phyloP scores from a whole-genome alignment of 2,797 vertebrate genomes.

The Intellagama lesueurii region DNA sequence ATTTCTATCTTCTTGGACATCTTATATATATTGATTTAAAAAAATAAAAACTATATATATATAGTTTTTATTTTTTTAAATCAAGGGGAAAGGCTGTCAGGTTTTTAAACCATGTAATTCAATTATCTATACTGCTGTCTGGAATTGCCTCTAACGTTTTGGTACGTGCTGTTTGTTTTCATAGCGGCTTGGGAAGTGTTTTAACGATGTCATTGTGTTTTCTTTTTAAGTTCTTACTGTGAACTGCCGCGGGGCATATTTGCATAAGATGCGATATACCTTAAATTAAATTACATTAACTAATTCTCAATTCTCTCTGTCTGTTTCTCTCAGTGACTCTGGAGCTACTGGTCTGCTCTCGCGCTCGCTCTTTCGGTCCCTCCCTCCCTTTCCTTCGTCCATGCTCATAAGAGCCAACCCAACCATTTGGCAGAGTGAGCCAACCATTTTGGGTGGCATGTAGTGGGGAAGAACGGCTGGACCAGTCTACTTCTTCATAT shows the following conservation, averaged over 20 bases:
- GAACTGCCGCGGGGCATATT: not conserved
- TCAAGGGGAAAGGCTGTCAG: no score
- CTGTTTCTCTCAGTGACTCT: not conserved
- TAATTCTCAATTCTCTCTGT: not conserved
- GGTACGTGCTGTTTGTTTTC: not conserved
- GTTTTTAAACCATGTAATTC: not conserved
- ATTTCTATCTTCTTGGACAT: no score
- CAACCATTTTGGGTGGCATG: not conserved
- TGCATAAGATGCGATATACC: not conserved
- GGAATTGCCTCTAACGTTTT: not conserved
- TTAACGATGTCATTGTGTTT: constrained; percentile 2
- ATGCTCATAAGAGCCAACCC: not conserved
- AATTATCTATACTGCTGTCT: not conserved
- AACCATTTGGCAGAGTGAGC: not conserved
- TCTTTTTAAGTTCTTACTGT: not conserved
- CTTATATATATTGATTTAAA: no score
- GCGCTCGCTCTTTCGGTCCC: not conserved
- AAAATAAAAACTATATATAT: no score
- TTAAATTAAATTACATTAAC: not conserved
- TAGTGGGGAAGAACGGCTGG: no score
- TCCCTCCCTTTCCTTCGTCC: not conserved
- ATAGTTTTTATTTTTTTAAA: no score
- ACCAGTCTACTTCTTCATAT: no score
- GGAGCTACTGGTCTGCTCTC: not conserved
- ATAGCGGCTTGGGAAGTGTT: not conserved